A percentile compares a stretch with the other conserved stretches of the same genome.
Evolutionary conservation across 2,888 invertebrate species (phyloP).

Genomic region (Apamea epomidion): DNA sequence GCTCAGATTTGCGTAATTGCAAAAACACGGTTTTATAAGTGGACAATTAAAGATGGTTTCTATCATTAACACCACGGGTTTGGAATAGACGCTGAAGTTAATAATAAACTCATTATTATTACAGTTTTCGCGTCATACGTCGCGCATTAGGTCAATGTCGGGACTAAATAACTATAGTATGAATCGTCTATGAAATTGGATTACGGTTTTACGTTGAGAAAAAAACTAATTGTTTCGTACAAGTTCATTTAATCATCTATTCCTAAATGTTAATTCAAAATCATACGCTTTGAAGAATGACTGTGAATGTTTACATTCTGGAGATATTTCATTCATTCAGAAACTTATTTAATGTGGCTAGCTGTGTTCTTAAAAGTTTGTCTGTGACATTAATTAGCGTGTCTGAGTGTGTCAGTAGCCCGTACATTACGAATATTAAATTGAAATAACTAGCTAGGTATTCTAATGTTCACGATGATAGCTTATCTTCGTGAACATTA

Average conservation of each 20-base stretch:
- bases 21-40: constrained; percentile 49
- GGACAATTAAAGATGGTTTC: constrained; percentile 54
- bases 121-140: constrained; percentile 40
- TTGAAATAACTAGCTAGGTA: not conserved
- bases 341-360: constrained; percentile 6
- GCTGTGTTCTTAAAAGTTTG: not conserved
- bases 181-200: constrained; percentile 45
- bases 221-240: not conserved
- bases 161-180: constrained; percentile 40
- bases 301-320: constrained; percentile 26
- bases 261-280: not conserved
- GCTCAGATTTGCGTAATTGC: constrained; percentile 72
- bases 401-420: not conserved
- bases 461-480: not conserved
- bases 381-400: constrained; percentile 11
- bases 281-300: not conserved
- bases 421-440: not conserved
- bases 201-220: constrained; percentile 4
- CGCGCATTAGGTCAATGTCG: constrained; percentile 61
- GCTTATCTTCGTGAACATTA: not conserved
- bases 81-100: constrained; percentile 24
- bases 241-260: not conserved
- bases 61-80: constrained; percentile 37
- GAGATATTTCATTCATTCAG: constrained; percentile 28
- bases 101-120: constrained; percentile 49